These are phyloP conservation scores for Xylota segnis DNA, from an alignment of 2,888 invertebrate genomes.

Conservation along the genomic window DNA sequence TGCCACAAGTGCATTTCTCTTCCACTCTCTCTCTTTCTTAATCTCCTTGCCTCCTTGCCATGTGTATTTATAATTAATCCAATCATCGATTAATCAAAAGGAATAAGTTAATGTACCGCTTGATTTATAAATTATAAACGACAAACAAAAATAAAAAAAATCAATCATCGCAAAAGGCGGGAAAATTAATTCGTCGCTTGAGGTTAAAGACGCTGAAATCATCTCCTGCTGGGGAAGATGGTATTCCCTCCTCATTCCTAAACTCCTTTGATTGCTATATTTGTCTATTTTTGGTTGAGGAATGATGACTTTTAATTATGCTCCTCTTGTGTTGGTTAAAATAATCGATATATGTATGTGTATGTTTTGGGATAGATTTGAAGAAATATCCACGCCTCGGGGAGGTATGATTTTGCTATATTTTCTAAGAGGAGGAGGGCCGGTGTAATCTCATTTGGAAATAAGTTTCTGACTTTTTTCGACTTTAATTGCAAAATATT, in stretches of 20 bases:
- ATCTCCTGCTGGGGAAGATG: conserved; percentile 42
- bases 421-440: conserved; percentile 5
- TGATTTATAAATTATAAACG: conserved; percentile 1
- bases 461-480: conserved; percentile 19
- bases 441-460: conserved; percentile 40
- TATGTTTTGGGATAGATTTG: conserved; percentile 21
- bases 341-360: conserved; percentile 25
- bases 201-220: conserved; percentile 36
- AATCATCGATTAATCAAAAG: conserved; percentile 54
- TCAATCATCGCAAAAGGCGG: conserved; percentile 44
- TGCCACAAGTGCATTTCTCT: neutral
- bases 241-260: neutral
- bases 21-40: neutral
- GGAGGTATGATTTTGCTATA: conserved; percentile 30
- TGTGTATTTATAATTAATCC: conserved; percentile 47
- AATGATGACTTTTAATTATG: conserved; percentile 41
- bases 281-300: conserved; percentile 50
- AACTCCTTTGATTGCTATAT: conserved; percentile 3
- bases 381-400: conserved; percentile 26
- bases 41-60: neutral
- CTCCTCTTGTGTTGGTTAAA: conserved; percentile 46
- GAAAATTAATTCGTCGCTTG: conserved; percentile 54
- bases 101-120: conserved; percentile 34
- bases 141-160: conserved; percentile 12
- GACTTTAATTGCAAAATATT: conserved; percentile 35